Evolutionary conservation across 2,113 vertebrate genomes (phyloP).

Genomic region (Gambusia holbrooki): DNA sequence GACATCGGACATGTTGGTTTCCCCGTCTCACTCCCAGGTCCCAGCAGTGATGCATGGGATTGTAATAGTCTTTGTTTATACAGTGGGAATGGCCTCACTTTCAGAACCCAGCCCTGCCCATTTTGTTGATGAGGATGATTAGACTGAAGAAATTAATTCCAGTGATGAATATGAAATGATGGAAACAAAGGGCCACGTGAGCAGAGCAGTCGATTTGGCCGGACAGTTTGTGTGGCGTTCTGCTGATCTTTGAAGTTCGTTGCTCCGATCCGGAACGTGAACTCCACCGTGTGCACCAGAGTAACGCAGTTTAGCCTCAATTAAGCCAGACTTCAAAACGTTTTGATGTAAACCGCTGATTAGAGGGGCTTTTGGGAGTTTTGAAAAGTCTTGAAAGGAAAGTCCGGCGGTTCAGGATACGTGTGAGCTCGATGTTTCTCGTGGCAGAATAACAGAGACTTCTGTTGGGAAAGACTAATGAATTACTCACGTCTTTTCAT

Average conservation of each 20-base stretch:
- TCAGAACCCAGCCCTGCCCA: slow-evolving; percentile 31
- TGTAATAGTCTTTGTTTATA: slow-evolving; percentile 45
- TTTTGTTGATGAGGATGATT: slow-evolving; percentile 66
- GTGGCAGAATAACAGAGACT: slow-evolving; percentile 12
- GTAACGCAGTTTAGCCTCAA: slow-evolving; percentile 49
- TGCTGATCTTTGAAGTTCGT: slow-evolving; percentile 56
- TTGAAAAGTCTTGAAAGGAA: slow-evolving; percentile 44
- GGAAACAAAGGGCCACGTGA: slow-evolving; percentile 24
- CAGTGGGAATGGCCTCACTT: slow-evolving; percentile 27
- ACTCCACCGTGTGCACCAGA: slow-evolving; percentile 41
- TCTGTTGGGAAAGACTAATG: slow-evolving; percentile 4
- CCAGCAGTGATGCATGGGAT: slow-evolving; percentile 35
- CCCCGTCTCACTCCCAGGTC: slow-evolving; percentile 48
- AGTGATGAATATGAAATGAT: slow-evolving; percentile 34
- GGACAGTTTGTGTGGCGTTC: slow-evolving; percentile 50
- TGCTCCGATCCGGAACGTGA: slow-evolving; percentile 42
- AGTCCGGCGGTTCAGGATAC: slow-evolving; percentile 48
- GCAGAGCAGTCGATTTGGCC: slow-evolving; percentile 39
- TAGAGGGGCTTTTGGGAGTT: slow-evolving; percentile 55
- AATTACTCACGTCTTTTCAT: slow-evolving; percentile 2
- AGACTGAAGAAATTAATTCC: slow-evolving; percentile 57
- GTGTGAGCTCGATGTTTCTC: slow-evolving; percentile 33
- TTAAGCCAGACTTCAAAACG: slow-evolving; percentile 63
- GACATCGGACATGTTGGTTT: slow-evolving; percentile 38
- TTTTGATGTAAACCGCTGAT: slow-evolving; percentile 70